These are phyloP conservation scores for Casuarius casuarius DNA, from an alignment of 2,113 vertebrate species.

Conservation along the genomic window DNA sequence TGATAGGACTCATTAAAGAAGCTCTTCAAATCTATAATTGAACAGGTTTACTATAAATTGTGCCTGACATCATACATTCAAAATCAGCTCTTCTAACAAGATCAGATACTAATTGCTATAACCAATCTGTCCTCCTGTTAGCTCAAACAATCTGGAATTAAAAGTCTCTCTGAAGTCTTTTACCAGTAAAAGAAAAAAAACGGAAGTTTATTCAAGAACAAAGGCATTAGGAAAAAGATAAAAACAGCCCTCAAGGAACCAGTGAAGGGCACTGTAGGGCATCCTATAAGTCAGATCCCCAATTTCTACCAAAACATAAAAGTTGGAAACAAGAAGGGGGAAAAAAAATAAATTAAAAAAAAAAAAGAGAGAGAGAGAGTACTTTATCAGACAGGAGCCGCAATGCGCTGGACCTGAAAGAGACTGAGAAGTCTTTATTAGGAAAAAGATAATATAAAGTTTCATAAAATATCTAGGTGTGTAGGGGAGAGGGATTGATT, in stretches of 20 bases:
- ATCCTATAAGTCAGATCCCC: neutral
- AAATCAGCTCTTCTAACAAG: neutral
- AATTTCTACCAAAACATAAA: neutral
- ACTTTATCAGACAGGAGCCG: neutral
- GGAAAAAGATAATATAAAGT: neutral
- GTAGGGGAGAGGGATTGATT: neutral
- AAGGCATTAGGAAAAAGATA: neutral
- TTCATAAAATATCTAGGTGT: accelerated
- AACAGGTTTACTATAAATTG: neutral
- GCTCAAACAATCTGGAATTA: neutral
- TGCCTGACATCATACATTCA: neutral
- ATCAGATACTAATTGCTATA: neutral
- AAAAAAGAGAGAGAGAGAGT: neutral
- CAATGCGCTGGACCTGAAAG: neutral
- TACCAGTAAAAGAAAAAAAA: neutral
- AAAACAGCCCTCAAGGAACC: neutral
- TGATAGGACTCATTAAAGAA: neutral
- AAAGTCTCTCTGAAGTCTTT: neutral
- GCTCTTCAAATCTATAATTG: neutral
- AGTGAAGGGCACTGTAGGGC: neutral
- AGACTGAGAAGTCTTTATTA: neutral
- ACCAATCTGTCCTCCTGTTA: neutral
- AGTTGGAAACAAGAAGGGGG: neutral
- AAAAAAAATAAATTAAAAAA: neutral
- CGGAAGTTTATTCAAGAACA: neutral